Evolutionary conservation across 2,888 invertebrate species (phyloP), one percentile per base, ranked within the genome.

Genomic region (Scaptomyza parva): DNA sequence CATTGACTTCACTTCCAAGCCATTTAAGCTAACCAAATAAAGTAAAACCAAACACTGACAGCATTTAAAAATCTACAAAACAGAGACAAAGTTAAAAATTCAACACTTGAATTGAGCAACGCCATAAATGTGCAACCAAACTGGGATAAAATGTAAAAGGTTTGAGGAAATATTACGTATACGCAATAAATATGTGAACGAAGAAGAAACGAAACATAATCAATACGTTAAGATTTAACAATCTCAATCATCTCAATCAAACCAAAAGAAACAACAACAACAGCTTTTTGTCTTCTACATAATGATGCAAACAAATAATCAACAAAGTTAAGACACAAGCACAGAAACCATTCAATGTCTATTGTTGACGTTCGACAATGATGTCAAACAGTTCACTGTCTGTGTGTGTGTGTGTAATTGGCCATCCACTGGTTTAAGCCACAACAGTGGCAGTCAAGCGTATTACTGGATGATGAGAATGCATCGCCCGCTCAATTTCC

Each of bases 401-500:
- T 17, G 9, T 59, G n/a, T 2, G 24, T 40, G 51, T 30, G 28
- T 1, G 17, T 17, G 9, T 59, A 17, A 3, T 30, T 40, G 51
- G 39, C n/a, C 9, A 8, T 0, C 24, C 20, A 6, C 11, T 58
- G 57, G 61, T 61, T 9, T 41, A 37, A 9, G 35, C 28, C 3
- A 47, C 47, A 14, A 43, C 47, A 8, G 37, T 55, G 20, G 37
- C 48, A 26, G 50, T 2, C 9, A 6, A 5, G 0, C n/a, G 17
- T 9, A 20, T 28, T 2, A 41, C 20, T 11, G 69, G 84, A 84
- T 14, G 82, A 84, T 2, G 58, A 43, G 18, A 76, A 86, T 37
- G 84, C 82, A 0, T 2, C 18, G 11, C 12, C 1, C 2, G 65
- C 35, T 0, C 81, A 83, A 41, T 83, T 86, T 26, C 86, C 82